These are phyloP conservation scores for Macropis europaea DNA, from an alignment of 2,888 invertebrate genomes.

Conservation along the genomic window DNA sequence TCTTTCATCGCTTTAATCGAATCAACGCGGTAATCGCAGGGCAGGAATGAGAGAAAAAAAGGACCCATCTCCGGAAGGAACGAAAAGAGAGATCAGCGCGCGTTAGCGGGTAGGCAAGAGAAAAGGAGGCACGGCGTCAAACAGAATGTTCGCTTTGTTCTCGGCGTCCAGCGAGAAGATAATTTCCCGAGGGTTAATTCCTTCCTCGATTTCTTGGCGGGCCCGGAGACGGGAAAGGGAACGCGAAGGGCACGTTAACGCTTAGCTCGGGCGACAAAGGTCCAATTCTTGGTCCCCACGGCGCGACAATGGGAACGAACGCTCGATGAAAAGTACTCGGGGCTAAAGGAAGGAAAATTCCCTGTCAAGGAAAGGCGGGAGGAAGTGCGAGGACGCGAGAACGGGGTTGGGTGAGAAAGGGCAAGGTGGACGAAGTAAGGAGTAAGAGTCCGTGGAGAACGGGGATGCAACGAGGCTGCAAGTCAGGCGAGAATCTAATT, in stretches of 20 bases:
- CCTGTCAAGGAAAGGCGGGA: slow-evolving; percentile 42
- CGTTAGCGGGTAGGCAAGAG: background rate
- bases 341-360: slow-evolving; percentile 56
- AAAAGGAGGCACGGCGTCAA: slow-evolving; percentile 35
- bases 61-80: slow-evolving; percentile 4
- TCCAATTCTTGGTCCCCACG: slow-evolving; percentile 70
- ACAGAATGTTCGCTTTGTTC: slow-evolving; percentile 55
- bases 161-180: slow-evolving; percentile 55
- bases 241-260: slow-evolving; percentile 74
- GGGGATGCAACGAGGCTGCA: slow-evolving; percentile 68
- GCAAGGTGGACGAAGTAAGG: slow-evolving; percentile 32
- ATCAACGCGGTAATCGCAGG: slow-evolving; percentile 17
- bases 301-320: slow-evolving; percentile 62
- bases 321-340: slow-evolving; percentile 55
- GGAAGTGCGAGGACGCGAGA: slow-evolving; percentile 37
- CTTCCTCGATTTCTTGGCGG: slow-evolving; percentile 57
- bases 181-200: slow-evolving; percentile 76
- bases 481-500: slow-evolving; percentile 77
- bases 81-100: background rate
- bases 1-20: slow-evolving; percentile 10
- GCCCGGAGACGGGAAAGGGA: slow-evolving; percentile 44
- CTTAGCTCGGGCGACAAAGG: slow-evolving; percentile 71
- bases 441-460: slow-evolving; percentile 58
- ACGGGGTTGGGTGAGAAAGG: slow-evolving; percentile 24
- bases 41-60: background rate